A percentile compares a stretch with the other conserved stretches of the same genome.
These are phyloP conservation scores for Nyctibius bracteatus DNA, from an alignment of 2,113 vertebrate species.

Conservation along the genomic window DNA sequence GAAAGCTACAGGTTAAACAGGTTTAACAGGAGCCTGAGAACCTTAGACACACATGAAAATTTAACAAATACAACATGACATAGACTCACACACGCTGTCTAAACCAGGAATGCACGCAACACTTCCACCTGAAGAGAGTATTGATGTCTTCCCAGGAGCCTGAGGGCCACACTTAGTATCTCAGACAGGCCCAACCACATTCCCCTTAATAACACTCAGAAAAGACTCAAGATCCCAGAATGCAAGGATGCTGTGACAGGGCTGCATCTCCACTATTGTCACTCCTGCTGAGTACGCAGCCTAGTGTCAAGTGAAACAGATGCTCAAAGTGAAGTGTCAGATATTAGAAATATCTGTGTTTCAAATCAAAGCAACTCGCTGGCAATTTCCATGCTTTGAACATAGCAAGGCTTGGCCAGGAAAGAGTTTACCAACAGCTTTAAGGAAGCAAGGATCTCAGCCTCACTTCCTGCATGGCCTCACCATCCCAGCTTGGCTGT, in stretches of 20 bases:
- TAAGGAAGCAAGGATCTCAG: not conserved
- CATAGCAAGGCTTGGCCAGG: not conserved
- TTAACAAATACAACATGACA: not conserved
- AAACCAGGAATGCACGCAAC: not conserved
- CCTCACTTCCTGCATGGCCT: fast-evolving
- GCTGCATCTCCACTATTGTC: fast-evolving
- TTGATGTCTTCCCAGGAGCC: not conserved
- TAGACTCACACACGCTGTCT: not conserved
- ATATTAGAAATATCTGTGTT: not conserved
- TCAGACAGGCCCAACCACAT: not conserved
- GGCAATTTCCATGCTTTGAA: not conserved
- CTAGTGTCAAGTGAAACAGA: not conserved
- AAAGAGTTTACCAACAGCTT: not conserved
- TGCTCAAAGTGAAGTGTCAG: not conserved
- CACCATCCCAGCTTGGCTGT: not conserved
- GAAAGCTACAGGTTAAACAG: not conserved
- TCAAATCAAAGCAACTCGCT: not conserved
- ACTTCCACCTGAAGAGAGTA: not conserved
- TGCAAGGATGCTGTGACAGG: not conserved
- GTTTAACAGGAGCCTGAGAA: not conserved
- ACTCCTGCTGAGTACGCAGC: not conserved
- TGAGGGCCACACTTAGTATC: not conserved
- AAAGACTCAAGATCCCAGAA: not conserved
- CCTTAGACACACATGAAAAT: not conserved
- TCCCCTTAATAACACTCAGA: not conserved